phyloP scores from a whole-genome alignment of 2,888 invertebrate species.

The Escarpia spicata region DNA sequence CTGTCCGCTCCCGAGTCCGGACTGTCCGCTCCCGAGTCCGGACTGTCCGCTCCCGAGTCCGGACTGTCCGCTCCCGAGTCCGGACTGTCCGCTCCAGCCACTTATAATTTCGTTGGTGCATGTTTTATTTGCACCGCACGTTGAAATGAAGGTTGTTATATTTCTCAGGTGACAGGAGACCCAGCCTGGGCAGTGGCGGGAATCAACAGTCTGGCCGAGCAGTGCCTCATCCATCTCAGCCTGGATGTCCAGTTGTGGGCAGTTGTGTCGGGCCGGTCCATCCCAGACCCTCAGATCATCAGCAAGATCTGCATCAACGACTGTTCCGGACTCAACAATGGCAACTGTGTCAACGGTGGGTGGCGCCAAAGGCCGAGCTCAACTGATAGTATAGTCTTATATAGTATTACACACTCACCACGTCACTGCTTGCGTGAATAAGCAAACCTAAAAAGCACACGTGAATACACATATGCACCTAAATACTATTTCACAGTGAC shows the following conservation, averaged over 20 bases:
- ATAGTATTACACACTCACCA: no score
- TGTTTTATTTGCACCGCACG: no score
- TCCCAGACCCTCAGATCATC: slow-evolving; percentile 32
- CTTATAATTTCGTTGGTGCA: no score
- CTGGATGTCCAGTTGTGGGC: slow-evolving; percentile 38
- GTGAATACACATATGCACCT: no score
- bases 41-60: background rate
- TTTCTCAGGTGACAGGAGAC: slow-evolving; percentile 41
- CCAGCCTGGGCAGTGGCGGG: slow-evolving; percentile 31
- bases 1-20: no score
- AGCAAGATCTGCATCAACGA: slow-evolving; percentile 43
- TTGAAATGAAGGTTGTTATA: no score
- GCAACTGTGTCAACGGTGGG: slow-evolving; percentile 39
- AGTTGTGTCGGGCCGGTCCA: slow-evolving; percentile 29
- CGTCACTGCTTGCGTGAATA: no score
- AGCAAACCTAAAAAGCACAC: no score
- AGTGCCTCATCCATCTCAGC: slow-evolving; percentile 39
- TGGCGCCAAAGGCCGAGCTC: background rate
- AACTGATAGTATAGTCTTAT: no score
- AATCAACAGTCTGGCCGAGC: slow-evolving; percentile 40
- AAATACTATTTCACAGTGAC: no score
- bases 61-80: background rate
- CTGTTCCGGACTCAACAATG: slow-evolving; percentile 37
- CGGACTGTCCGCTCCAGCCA: background rate
- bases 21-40: background rate